phyloP scores from a whole-genome alignment of 2,113 vertebrate species.

The Tauraco erythrolophus region DNA sequence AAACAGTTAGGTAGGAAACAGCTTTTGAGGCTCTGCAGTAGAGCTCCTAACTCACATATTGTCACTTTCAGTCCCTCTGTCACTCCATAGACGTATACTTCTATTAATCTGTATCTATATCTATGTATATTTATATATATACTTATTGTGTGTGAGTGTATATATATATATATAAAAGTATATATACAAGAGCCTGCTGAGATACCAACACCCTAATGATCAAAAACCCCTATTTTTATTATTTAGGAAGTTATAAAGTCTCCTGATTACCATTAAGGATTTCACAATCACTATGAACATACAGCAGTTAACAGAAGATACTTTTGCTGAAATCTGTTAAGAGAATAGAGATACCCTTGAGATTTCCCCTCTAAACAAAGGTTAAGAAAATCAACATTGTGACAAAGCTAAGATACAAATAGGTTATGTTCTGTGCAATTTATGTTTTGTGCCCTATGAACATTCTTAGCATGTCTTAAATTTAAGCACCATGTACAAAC shows the following conservation, averaged over 20 bases:
- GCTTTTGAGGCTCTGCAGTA: not conserved
- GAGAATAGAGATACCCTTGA: not conserved
- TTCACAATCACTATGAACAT: not conserved
- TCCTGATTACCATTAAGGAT: not conserved
- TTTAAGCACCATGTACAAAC: not conserved
- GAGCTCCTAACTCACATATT: not conserved
- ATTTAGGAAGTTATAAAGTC: not conserved
- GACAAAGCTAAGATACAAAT: not conserved
- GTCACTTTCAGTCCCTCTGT: not conserved
- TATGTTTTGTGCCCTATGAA: not conserved
- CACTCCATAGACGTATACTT: not conserved
- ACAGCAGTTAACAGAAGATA: not conserved
- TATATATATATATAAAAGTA: no score
- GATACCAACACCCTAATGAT: not conserved
- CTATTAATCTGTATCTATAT: not conserved
- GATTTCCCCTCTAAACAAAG: not conserved
- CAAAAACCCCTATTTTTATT: not conserved
- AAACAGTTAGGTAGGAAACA: not conserved
- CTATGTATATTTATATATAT: not conserved
- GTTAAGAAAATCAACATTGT: not conserved
- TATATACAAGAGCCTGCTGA: no score
- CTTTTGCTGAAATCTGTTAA: not conserved
- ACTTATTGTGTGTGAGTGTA: rapidly evolving
- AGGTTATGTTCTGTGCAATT: not conserved
- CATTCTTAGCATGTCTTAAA: not conserved